phyloP scores from a whole-genome alignment of 2,797 vertebrate genomes.

The Iguana delicatissima region DNA sequence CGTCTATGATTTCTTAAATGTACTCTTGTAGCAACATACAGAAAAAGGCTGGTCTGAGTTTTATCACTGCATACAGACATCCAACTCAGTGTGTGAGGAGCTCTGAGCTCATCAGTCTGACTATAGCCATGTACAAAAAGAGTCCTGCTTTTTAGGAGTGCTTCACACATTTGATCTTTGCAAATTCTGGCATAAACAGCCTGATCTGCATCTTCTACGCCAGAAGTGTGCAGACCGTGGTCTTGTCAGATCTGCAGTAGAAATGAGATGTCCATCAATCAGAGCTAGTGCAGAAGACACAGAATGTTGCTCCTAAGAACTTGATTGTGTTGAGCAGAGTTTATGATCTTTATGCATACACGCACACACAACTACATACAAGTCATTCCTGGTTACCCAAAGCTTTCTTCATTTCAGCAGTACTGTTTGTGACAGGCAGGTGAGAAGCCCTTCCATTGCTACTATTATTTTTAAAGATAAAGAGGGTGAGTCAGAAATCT shows the following conservation, averaged over 20 bases:
- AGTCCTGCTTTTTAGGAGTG: neutral
- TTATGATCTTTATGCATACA: too few relatives aligned
- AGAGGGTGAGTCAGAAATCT: too few relatives aligned
- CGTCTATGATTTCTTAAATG: neutral
- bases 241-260: too few relatives aligned
- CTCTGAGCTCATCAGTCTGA: too few relatives aligned
- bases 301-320: too few relatives aligned
- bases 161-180: neutral
- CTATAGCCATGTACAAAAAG: neutral
- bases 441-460: neutral
- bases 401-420: neutral
- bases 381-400: neutral
- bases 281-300: too few relatives aligned
- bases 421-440: neutral
- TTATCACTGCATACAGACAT: neutral
- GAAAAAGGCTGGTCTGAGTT: neutral
- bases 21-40: neutral
- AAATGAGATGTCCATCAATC: too few relatives aligned
- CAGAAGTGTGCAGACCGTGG: too few relatives aligned
- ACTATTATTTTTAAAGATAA: neutral
- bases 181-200: neutral
- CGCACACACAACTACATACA: too few relatives aligned
- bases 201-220: too few relatives aligned
- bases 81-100: too few relatives aligned
- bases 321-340: too few relatives aligned